A percentile compares a stretch with the other conserved stretches of the same genome.
Evolutionary conservation across 1,140 invertebrate species (phyloP).

Genomic region (Arion vulgaris): DNA sequence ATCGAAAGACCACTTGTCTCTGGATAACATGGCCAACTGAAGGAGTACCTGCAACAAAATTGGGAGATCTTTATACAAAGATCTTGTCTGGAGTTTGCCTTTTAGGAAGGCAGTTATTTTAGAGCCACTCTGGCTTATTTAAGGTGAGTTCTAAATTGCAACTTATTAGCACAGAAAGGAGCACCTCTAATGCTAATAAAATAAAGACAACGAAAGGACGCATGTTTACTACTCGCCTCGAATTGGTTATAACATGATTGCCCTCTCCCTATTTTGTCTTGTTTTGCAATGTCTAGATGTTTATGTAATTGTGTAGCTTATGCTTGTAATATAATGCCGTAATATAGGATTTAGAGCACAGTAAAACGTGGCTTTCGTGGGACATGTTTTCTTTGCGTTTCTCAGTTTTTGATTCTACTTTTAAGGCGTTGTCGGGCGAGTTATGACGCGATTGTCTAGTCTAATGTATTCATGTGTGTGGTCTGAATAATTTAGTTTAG

Average conservation of each 20-base stretch:
- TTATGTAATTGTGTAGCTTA: not conserved
- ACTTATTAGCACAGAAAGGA: not conserved
- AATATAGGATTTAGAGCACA: not conserved
- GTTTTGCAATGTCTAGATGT: not conserved
- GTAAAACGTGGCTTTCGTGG: not conserved
- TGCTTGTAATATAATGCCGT: too few species aligned
- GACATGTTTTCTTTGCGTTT: too few species aligned
- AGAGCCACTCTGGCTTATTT: conserved; percentile 28
- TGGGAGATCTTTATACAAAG: conserved; percentile 9
- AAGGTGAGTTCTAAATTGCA: not conserved
- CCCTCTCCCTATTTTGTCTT: not conserved
- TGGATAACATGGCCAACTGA: conserved; percentile 36
- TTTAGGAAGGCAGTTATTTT: conserved; percentile 22
- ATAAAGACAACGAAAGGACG: not conserved
- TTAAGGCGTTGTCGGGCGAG: not conserved
- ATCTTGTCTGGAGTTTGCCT: conserved; percentile 16
- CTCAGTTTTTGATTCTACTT: not conserved
- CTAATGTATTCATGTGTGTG: not conserved
- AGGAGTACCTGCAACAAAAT: conserved; percentile 12
- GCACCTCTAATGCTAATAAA: not conserved
- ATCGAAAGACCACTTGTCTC: conserved; percentile 39
- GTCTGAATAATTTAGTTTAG: not conserved
- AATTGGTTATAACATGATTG: not conserved
- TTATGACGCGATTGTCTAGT: not conserved
- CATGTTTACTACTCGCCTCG: conserved; percentile 17